These are phyloP conservation scores for Phalera bucephala DNA, from an alignment of 2,888 invertebrate species.

Conservation along the genomic window DNA sequence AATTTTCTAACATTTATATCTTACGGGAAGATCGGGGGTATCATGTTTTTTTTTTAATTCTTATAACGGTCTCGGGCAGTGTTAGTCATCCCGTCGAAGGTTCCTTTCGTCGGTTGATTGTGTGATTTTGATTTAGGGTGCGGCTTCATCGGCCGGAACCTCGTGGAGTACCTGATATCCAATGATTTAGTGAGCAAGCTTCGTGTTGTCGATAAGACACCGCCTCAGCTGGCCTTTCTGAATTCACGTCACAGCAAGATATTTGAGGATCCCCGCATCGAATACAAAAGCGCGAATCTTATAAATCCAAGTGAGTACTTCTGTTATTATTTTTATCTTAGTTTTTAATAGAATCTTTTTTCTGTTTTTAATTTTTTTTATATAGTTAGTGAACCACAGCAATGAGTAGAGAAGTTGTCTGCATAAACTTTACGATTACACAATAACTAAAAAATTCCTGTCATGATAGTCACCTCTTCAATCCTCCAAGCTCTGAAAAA, in stretches of 20 bases:
- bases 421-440: too few species aligned
- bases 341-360: too few species aligned
- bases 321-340: not conserved
- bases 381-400: too few species aligned
- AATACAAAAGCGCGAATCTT: conserved; percentile 95
- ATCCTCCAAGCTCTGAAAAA: too few species aligned
- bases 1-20: not conserved
- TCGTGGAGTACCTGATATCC: conserved; percentile 90
- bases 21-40: conserved; percentile 2
- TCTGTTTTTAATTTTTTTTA: too few species aligned
- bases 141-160: conserved; percentile 96
- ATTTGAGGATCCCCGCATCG: conserved; percentile 90
- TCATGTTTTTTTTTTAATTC: conserved; percentile 39
- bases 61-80: conserved; percentile 62
- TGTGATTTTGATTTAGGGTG: conserved; percentile 86
- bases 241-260: conserved; percentile 87
- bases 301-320: conserved; percentile 90
- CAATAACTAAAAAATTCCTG: too few species aligned
- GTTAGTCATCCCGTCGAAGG: conserved; percentile 67
- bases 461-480: too few species aligned
- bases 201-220: conserved; percentile 95
- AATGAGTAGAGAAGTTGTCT: too few species aligned
- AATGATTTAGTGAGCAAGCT: conserved; percentile 89
- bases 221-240: conserved; percentile 96
- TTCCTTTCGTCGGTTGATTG: conserved; percentile 42